Conservation (phyloP, 2,888 invertebrate species). For the Plagodis pulveraria region DNA sequence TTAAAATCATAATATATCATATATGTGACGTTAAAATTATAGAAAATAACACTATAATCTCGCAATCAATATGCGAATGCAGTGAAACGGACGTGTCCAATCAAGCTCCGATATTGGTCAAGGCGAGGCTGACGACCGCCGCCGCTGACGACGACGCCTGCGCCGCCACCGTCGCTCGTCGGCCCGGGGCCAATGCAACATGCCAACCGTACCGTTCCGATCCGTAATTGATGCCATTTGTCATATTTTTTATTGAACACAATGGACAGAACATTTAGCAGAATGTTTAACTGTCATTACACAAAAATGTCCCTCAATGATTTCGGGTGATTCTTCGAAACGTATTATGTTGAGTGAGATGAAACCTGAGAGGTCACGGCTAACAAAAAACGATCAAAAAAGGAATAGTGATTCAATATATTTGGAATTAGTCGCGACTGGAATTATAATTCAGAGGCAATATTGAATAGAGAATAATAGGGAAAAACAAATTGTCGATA, state of each 20-base stretch:
- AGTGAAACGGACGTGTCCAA: constrained; percentile 61
- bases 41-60: constrained; percentile 54
- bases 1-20: constrained; percentile 11
- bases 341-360: constrained; percentile 23
- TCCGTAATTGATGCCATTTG: constrained; percentile 65
- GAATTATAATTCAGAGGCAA: constrained; percentile 10
- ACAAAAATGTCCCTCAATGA: constrained; percentile 43
- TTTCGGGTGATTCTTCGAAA: constrained; percentile 11
- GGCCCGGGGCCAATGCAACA: constrained; percentile 57
- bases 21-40: constrained; percentile 43
- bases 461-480: constrained; percentile 2
- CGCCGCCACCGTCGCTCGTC: not conserved
- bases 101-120: constrained; percentile 75
- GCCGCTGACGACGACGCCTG: constrained; percentile 36
- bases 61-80: constrained; percentile 63
- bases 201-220: constrained; percentile 61
- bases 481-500: constrained; percentile 1
- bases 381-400: constrained; percentile 31
- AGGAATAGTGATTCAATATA: constrained; percentile 5
- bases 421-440: not conserved
- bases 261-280: constrained; percentile 54
- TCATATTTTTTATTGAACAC: constrained; percentile 70
- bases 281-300: constrained; percentile 28
- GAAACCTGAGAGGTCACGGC: constrained; percentile 42
- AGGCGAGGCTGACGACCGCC: constrained; percentile 73